Evolutionary conservation across 2,888 invertebrate species (phyloP).

Genomic region (Galerucella pusilla): DNA sequence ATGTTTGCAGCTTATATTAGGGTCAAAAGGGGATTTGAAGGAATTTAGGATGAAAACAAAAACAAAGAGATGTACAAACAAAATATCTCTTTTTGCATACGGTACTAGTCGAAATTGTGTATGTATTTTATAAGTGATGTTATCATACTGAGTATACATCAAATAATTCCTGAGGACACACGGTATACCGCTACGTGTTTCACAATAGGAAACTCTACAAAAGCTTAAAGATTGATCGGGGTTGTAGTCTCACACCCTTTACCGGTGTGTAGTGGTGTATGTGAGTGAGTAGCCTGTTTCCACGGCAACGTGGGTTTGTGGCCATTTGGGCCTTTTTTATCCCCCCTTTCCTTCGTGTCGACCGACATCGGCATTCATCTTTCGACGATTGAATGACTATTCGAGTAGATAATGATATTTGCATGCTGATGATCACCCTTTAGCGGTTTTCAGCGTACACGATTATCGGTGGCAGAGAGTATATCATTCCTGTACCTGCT

Average conservation of each 20-base stretch:
- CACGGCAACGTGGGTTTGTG: slow-evolving; percentile 62
- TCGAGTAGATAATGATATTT: slow-evolving; percentile 65
- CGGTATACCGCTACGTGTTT: slow-evolving; percentile 55
- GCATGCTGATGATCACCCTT: slow-evolving; percentile 63
- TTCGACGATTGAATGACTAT: slow-evolving; percentile 65
- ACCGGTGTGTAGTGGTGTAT: slow-evolving; percentile 52
- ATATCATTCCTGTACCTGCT: slow-evolving; percentile 25
- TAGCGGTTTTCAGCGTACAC: slow-evolving; percentile 54
- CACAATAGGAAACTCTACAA: slow-evolving; percentile 61
- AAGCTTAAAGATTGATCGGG: slow-evolving; percentile 63
- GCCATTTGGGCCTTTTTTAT: slow-evolving; percentile 63
- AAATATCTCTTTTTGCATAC: no score
- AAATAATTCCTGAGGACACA: not conserved
- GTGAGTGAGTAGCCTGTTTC: slow-evolving; percentile 54
- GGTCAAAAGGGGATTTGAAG: no score
- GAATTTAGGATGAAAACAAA: no score
- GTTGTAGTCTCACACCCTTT: slow-evolving; percentile 61
- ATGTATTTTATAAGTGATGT: not conserved
- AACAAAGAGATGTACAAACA: no score
- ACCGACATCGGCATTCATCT: slow-evolving; percentile 58
- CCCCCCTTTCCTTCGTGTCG: slow-evolving; percentile 41
- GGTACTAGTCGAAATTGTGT: no score
- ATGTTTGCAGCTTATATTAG: no score
- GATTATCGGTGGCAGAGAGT: slow-evolving; percentile 40
- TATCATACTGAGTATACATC: not conserved